Percentiles rank a stretch among this genome's conserved stretches.
Conservation (phyloP, 2,888 invertebrate genomes). For the Cephus pulcher region DNA sequence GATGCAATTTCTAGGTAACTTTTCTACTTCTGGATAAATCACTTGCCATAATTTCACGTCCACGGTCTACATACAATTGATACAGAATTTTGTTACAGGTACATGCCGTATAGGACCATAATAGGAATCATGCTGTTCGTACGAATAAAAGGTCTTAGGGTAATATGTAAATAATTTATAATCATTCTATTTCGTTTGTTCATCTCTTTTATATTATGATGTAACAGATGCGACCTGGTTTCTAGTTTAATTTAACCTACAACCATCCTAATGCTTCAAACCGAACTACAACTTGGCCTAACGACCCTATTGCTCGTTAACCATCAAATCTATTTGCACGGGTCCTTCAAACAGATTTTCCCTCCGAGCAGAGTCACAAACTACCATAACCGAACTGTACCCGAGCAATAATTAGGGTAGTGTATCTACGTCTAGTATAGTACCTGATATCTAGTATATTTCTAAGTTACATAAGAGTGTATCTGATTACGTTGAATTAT, state of each 20-base stretch:
- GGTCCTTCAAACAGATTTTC: not conserved
- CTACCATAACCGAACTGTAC: not conserved
- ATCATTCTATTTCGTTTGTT: not conserved
- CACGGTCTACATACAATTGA: not conserved
- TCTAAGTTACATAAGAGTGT: not conserved
- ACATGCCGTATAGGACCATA: not conserved
- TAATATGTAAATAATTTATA: not conserved
- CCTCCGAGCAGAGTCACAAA: not conserved
- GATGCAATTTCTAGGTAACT: not conserved
- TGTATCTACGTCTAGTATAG: not conserved
- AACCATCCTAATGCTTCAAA: not conserved
- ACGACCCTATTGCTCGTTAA: not conserved
- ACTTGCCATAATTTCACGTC: not conserved
- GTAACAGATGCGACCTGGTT: not conserved
- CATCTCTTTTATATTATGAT: not conserved
- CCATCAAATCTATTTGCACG: not conserved
- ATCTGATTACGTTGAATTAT: not conserved
- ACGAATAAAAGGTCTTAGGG: not conserved
- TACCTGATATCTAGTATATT: not conserved
- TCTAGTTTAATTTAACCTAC: not conserved
- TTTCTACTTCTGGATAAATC: not conserved
- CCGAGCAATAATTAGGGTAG: not conserved
- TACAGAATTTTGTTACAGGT: not conserved
- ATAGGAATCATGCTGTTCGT: not conserved
- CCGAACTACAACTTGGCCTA: not conserved